Evolutionary conservation across 1,140 invertebrate genomes (phyloP).

Genomic region (Gonioctena quinquepunctata): DNA sequence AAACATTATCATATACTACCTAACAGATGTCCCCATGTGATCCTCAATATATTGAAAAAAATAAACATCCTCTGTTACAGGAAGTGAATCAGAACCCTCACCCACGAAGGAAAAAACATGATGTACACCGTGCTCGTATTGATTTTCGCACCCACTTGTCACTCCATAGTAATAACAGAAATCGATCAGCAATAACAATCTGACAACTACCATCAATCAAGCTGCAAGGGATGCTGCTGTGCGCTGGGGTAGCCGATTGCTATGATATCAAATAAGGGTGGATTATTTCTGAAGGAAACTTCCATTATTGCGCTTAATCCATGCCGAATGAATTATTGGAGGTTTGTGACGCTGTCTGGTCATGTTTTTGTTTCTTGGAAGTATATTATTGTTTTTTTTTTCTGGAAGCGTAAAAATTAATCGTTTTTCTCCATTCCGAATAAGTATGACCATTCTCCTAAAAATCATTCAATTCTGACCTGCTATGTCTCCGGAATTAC

Average conservation of each 20-base stretch:
- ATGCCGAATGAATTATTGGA: conserved; percentile 2
- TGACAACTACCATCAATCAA: conserved; percentile 36
- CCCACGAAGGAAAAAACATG: not conserved
- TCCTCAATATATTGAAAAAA: no score
- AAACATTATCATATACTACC: no score
- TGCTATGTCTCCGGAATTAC: no score
- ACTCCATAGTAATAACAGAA: conserved; percentile 44
- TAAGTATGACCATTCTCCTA: no score
- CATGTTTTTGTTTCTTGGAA: no score
- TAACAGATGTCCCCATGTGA: no score
- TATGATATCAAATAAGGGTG: conserved; percentile 26
- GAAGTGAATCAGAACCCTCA: not conserved
- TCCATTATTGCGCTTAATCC: conserved; percentile 18
- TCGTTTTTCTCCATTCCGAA: no score
- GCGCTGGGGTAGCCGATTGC: conserved; percentile 19
- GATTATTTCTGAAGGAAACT: conserved; percentile 23
- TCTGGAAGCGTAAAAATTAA: no score
- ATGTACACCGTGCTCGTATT: not conserved
- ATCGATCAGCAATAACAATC: conserved; percentile 45
- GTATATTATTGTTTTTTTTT: no score
- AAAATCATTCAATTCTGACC: no score
- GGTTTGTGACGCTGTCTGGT: no score
- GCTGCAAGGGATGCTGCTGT: conserved; percentile 15
- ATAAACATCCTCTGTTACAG: not conserved
- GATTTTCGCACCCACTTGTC: conserved; percentile 38